Conservation (phyloP, 2,113 vertebrate species). For the Motacilla tschutschensis region DNA sequence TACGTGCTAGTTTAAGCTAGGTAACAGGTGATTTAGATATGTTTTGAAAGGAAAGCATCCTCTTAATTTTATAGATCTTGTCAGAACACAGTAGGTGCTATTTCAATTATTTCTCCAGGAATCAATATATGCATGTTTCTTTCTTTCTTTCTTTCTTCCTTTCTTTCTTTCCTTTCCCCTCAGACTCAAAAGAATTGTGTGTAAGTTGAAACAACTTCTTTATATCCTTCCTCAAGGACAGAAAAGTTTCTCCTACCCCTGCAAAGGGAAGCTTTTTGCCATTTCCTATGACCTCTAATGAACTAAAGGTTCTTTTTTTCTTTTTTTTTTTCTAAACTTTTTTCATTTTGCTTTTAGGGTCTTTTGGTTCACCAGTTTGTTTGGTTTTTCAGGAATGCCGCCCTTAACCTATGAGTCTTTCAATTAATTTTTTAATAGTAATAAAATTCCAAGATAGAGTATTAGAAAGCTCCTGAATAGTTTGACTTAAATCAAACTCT, state of each 20-base stretch:
- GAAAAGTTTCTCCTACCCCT: background rate
- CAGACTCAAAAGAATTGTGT: background rate
- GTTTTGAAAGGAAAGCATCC: background rate
- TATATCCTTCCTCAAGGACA: background rate
- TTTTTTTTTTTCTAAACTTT: background rate
- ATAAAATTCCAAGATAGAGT: background rate
- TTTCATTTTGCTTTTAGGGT: background rate
- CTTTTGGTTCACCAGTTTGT: background rate
- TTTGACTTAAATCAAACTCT: background rate
- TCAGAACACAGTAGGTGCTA: background rate
- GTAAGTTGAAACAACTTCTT: background rate
- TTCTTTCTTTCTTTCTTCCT: too few species aligned
- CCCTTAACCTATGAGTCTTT: background rate
- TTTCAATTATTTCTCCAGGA: background rate
- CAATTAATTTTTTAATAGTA: background rate
- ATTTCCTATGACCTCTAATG: background rate
- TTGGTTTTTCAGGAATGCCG: background rate
- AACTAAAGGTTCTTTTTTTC: background rate
- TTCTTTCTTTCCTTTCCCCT: background rate
- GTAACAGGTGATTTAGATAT: background rate
- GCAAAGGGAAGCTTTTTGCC: background rate
- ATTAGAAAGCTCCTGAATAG: background rate
- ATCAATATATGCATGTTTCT: background rate
- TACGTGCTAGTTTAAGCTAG: background rate
- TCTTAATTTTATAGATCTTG: background rate